Evolutionary conservation across 1,140 invertebrate species (phyloP).

Genomic region (Drosophila punjabiensis): DNA sequence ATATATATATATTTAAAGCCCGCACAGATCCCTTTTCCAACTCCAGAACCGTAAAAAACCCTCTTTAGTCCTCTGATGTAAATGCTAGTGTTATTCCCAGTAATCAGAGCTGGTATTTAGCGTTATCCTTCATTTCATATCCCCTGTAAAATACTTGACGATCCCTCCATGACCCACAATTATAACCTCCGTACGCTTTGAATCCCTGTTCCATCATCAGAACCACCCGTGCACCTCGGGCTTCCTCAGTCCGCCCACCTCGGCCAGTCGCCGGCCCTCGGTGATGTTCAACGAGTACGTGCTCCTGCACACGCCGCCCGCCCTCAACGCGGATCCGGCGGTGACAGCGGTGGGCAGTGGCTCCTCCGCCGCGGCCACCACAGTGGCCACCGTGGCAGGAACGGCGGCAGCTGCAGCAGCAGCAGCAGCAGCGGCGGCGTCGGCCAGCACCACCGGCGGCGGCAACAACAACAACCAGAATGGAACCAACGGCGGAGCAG

Average conservation of each 20-base stretch:
- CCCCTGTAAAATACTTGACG: background rate
- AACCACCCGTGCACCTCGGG: constrained; percentile 84
- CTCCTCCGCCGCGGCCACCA: constrained; percentile 20
- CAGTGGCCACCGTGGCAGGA: constrained; percentile 31
- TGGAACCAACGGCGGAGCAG: constrained; percentile 22
- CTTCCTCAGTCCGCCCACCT: constrained; percentile 87
- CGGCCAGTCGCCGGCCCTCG: constrained; percentile 90
- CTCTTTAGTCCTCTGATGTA: background rate
- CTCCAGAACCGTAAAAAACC: background rate
- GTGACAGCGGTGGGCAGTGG: constrained; percentile 11
- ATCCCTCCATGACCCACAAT: background rate
- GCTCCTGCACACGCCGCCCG: constrained; percentile 89
- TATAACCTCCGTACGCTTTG: background rate
- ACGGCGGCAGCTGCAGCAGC: constrained; percentile 22
- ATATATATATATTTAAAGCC: background rate
- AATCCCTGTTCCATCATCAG: constrained; percentile 26
- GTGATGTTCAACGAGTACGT: constrained; percentile 96
- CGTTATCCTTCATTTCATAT: constrained; percentile 29
- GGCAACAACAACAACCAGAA: constrained; percentile 54
- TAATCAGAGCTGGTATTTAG: constrained; percentile 9
- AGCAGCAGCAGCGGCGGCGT: constrained; percentile 11
- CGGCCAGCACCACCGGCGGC: constrained; percentile 56
- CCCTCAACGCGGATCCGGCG: constrained; percentile 71
- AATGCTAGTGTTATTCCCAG: background rate
- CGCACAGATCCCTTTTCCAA: background rate